These are phyloP conservation scores for Oconnorella tubifera DNA, from an alignment of 2,888 invertebrate species.

Conservation along the genomic window DNA sequence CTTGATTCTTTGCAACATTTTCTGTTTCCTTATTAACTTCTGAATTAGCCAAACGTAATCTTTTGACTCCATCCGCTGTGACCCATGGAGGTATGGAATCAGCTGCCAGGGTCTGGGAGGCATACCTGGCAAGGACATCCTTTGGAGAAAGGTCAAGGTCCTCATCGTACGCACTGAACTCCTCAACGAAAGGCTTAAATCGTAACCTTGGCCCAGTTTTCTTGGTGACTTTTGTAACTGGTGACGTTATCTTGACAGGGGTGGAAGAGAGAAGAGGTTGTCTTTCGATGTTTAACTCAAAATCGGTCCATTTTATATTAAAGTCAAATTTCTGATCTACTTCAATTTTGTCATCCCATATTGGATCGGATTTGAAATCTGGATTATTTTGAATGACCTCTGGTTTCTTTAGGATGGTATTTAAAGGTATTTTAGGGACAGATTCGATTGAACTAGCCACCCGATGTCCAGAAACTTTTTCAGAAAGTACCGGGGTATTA, in stretches of 20 bases:
- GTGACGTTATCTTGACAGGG: not conserved
- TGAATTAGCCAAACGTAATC: too few relatives aligned
- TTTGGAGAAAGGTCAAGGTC: conserved; percentile 9
- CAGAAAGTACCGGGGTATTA: too few relatives aligned
- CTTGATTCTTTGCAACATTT: too few relatives aligned
- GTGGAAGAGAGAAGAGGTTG: conserved; percentile 15
- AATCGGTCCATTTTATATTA: not conserved
- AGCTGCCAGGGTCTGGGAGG: not conserved
- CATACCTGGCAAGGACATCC: conserved; percentile 10
- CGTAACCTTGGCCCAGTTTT: conserved; percentile 13
- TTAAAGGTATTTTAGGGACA: too few relatives aligned
- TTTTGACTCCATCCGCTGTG: too few relatives aligned
- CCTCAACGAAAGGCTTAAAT: conserved; percentile 17
- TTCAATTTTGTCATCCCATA: not conserved
- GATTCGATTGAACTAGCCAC: too few relatives aligned
- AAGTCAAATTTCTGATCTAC: not conserved
- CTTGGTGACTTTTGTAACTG: not conserved
- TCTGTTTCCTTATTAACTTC: too few relatives aligned
- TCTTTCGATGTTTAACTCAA: conserved; percentile 2
- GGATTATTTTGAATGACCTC: too few relatives aligned
- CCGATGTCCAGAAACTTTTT: too few relatives aligned
- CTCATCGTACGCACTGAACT: conserved; percentile 18
- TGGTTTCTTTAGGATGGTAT: too few relatives aligned
- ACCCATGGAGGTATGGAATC: too few relatives aligned
- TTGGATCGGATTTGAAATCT: not conserved